These are phyloP conservation scores for Scortum barcoo DNA, from an alignment of 2,113 vertebrate genomes.

Conservation along the genomic window DNA sequence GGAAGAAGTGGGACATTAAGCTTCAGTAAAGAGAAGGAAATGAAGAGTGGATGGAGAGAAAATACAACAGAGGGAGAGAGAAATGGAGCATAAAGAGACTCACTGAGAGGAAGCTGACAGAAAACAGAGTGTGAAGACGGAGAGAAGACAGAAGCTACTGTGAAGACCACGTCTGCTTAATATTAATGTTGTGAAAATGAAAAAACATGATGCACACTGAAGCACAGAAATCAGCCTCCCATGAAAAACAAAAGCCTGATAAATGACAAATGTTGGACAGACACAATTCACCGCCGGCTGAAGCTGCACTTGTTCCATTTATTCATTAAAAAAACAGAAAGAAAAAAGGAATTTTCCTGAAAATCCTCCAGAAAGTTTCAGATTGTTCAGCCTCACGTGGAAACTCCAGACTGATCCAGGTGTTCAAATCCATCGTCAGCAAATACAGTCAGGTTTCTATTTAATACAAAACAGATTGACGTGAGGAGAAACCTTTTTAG, in stretches of 20 bases:
- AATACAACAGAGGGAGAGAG: background rate
- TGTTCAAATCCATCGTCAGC: background rate
- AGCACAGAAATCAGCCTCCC: slow-evolving; percentile 9
- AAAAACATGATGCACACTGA: slow-evolving; percentile 33
- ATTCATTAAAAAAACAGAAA: slow-evolving; percentile 5
- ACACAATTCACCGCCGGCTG: background rate
- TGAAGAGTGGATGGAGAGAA: slow-evolving; percentile 5
- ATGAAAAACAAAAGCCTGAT: slow-evolving; percentile 10
- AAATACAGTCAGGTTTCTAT: background rate
- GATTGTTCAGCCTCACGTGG: background rate
- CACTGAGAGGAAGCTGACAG: background rate
- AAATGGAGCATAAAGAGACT: slow-evolving; percentile 21
- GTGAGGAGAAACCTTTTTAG: background rate
- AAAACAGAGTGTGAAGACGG: background rate
- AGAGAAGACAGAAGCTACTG: background rate
- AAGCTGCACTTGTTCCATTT: background rate
- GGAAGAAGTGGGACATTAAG: slow-evolving; percentile 33
- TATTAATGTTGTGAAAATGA: slow-evolving; percentile 33
- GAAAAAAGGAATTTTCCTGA: background rate
- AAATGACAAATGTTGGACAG: slow-evolving; percentile 10
- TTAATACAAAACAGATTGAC: background rate
- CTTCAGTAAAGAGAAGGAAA: slow-evolving; percentile 22
- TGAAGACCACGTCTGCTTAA: slow-evolving; percentile 24
- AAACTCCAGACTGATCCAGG: background rate
- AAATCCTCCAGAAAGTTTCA: background rate